Evolutionary conservation across 2,888 invertebrate species (phyloP).

Genomic region (Apeira syringaria): DNA sequence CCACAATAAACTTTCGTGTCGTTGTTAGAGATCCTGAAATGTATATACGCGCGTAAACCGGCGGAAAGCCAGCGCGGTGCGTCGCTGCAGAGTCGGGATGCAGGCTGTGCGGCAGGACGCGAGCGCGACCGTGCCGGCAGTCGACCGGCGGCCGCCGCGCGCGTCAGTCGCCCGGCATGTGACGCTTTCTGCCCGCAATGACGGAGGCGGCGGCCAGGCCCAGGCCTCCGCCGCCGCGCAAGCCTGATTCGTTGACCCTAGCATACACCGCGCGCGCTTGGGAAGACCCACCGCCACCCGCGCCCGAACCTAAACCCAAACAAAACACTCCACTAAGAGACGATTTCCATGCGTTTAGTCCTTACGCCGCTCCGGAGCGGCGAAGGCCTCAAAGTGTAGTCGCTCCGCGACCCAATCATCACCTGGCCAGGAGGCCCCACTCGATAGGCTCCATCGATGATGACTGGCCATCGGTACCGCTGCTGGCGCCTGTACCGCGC

Average conservation of each 20-base stretch:
- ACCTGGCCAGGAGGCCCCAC: slow-evolving; percentile 80
- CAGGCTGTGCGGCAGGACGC: slow-evolving; percentile 49
- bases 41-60: slow-evolving; percentile 5
- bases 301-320: slow-evolving; percentile 51
- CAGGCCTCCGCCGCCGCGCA: slow-evolving; percentile 79
- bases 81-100: slow-evolving; percentile 39
- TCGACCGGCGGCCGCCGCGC: slow-evolving; percentile 62
- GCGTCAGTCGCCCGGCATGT: slow-evolving; percentile 66
- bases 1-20: slow-evolving; percentile 16
- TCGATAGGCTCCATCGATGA: slow-evolving; percentile 83
- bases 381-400: slow-evolving; percentile 83
- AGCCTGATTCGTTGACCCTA: slow-evolving; percentile 70
- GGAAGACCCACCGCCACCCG: slow-evolving; percentile 79
- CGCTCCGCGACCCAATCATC: slow-evolving; percentile 56
- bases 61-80: slow-evolving; percentile 26
- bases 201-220: slow-evolving; percentile 78
- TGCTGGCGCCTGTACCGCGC: slow-evolving; percentile 82
- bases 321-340: slow-evolving; percentile 41
- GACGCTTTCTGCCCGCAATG: slow-evolving; percentile 64
- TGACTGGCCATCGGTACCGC: slow-evolving; percentile 72
- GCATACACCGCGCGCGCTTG: slow-evolving; percentile 55
- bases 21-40: slow-evolving; percentile 12
- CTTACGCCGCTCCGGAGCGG: slow-evolving; percentile 69
- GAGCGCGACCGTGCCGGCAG: slow-evolving; percentile 42
- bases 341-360: slow-evolving; percentile 76